Evolutionary conservation across 2,797 vertebrate species (phyloP), one percentile per base, ranked within the genome.

Genomic region (Paedocypris micromegethes): DNA sequence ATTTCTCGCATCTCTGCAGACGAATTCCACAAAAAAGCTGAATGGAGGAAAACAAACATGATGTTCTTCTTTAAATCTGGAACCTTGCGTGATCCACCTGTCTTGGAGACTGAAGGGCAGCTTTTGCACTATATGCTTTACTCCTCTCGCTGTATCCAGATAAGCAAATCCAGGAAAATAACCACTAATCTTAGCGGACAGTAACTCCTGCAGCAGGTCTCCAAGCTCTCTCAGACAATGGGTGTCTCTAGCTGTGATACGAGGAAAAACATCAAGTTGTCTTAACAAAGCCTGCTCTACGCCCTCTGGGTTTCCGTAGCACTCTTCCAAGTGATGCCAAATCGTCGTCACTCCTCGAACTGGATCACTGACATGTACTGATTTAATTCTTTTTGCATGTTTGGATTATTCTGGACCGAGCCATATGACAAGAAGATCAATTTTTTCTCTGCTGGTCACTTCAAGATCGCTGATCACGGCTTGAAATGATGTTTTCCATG

Each of bases 401-500:
- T 5, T 59, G 5, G 58, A 46, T 0, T 43, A 47, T 7, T 59
- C 58, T 8, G 58, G 51, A 53, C 64, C 64, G 5, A 72, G 58
- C 70, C 43, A 72, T 48, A 41, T 60, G 3, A 48, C 5, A 2
- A 72, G 43, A 40, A 72, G 52, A 9, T 65, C 42, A 6, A 68
- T 60, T 43, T 66, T 41, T 6, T 59, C 65, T 9, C 45, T 49
- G 1, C 37, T 9, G 23, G 65, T 39, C 6, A 70, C 4, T 51
- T 61, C n/a, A 5, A 73, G 65, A 9, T 64, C 65, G 9, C 42
- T 8, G 5, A 38, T 73, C 37, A 52, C 52, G 37, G 42, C 51
- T 44, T 37, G 23, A 5, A 68, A 73, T 5, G 58, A 63, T 0
- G 50, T 45, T 62, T 68, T 73, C 71, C 52, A 73, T 4, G 37